These are phyloP conservation scores for Cryptus viduatorius DNA, from an alignment of 2,888 invertebrate genomes.

Conservation along the genomic window DNA sequence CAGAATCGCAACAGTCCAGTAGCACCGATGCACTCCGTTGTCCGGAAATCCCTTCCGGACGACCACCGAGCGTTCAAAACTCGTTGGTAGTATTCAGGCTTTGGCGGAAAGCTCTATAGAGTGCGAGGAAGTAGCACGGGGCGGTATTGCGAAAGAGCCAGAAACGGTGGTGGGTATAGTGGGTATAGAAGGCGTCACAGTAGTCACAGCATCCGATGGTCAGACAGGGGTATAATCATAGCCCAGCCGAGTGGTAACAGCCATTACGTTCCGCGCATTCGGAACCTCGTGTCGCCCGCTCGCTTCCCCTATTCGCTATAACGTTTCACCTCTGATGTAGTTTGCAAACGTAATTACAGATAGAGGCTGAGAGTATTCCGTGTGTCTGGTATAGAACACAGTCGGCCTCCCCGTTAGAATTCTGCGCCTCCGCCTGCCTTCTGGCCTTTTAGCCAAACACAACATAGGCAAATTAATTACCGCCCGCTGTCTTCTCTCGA, in stretches of 20 bases:
- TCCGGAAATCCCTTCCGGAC: conserved; percentile 48
- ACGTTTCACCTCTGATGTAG: conserved; percentile 44
- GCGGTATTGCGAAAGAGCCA: conserved; percentile 19
- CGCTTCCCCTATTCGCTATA: conserved; percentile 27
- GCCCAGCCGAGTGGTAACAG: conserved; percentile 62
- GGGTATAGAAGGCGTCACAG: conserved; percentile 43
- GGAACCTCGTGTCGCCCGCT: conserved; percentile 42
- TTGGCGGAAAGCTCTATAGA: conserved; percentile 28
- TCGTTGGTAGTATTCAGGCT: conserved; percentile 32
- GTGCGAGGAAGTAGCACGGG: conserved; percentile 14
- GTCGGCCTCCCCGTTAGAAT: not conserved
- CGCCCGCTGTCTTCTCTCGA: not conserved
- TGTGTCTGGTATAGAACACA: conserved; percentile 46
- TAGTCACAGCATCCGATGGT: conserved; percentile 58
- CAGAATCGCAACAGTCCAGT: conserved; percentile 5
- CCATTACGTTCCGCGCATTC: conserved; percentile 55
- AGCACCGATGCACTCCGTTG: conserved; percentile 18
- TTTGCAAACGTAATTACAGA: conserved; percentile 62
- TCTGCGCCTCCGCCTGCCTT: not conserved
- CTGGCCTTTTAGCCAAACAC: conserved; percentile 9
- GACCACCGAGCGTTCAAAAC: conserved; percentile 45
- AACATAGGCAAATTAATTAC: conserved; percentile 33
- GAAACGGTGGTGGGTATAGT: conserved; percentile 15
- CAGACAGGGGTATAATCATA: conserved; percentile 63
- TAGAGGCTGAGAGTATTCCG: conserved; percentile 55